Conservation (phyloP, 2,113 vertebrate species). For the Phalacrocorax pelagicus region DNA sequence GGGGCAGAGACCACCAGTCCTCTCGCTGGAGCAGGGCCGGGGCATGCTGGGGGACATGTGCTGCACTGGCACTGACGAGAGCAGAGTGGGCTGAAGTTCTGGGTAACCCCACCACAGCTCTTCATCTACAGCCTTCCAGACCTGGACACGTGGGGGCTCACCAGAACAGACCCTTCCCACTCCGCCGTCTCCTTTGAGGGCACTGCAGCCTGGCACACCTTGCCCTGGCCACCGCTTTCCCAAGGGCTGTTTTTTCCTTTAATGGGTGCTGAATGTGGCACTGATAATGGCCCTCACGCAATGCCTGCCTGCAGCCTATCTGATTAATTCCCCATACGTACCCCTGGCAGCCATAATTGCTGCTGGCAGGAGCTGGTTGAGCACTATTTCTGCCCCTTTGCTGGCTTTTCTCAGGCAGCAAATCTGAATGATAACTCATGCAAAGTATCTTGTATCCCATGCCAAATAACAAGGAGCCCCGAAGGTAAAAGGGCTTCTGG, state of each 20-base stretch:
- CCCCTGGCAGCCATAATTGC: not conserved
- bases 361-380: conserved; percentile 14
- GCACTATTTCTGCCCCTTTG: conserved; percentile 5
- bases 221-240: not conserved
- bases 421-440: conserved; percentile 49
- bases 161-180: not conserved
- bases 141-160: rapidly evolving
- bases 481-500: conserved; percentile 71
- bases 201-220: not conserved
- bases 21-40: not conserved
- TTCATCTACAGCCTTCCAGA: not conserved
- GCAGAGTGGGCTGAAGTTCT: not conserved
- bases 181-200: rapidly evolving
- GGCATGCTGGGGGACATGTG: rapidly evolving
- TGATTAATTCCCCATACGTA: not conserved
- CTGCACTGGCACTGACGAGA: not conserved
- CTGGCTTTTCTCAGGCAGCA: conserved; percentile 59
- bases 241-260: not conserved
- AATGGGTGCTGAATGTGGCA: not conserved
- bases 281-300: not conserved
- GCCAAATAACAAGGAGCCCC: conserved; percentile 64
- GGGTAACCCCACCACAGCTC: not conserved
- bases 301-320: not conserved
- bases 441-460: conserved; percentile 19
- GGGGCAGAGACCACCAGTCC: not conserved